Base-by-base conservation (phyloP, 2,888 invertebrate species). In the Callyntrura sp. region DNA sequence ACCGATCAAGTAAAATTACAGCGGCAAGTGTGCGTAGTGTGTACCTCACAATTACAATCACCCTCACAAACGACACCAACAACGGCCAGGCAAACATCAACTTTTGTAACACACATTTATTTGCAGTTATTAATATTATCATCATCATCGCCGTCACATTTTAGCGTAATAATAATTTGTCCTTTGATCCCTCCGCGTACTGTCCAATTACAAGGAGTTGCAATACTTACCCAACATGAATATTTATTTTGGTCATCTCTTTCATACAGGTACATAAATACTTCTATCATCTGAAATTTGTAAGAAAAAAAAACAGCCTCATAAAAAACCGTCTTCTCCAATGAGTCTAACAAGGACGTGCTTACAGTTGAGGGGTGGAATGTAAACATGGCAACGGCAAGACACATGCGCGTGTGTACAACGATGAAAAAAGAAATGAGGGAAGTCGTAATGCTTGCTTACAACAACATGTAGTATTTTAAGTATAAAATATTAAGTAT, bases 231-330 rank as follows among this genome's bases (percentile, higher is more conserved):
- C 51, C n/a, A n/a, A 9, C 55, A 78, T 78, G 78, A 78, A 78
- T 78, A 78, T 78, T 78, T 78, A 78, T 78, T 78, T 73, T 45
- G 70, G 70, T 73, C 76, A 78, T 57, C 55, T 20, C 70, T 55
- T 78, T 78, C 78, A 78, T 20, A 78, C 55, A 28, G 28, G 20
- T 78, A 35, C 2, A 35, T 35, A 35, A 35, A 35, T 35, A 35
- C 6, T 4, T 35, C 35, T 35, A 35, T 35, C 35, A 6, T 35
- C 35, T 4, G 35, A 35, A 28, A 17, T 55, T 11, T 20, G 25
- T 55, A 28, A 78, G 0, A 73, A 68, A 3, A 68, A 73, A 12
- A 78, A 45, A 20, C n/a, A 20, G 45, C 12, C 45, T 28, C 11
- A 57, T 6, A 55, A 25, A 51, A 55, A 57, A n/a, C 23, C 14